A percentile compares a stretch with the other conserved stretches of the same genome.
Conservation (phyloP, 2,113 vertebrate genomes). For the Gambusia holbrooki region DNA sequence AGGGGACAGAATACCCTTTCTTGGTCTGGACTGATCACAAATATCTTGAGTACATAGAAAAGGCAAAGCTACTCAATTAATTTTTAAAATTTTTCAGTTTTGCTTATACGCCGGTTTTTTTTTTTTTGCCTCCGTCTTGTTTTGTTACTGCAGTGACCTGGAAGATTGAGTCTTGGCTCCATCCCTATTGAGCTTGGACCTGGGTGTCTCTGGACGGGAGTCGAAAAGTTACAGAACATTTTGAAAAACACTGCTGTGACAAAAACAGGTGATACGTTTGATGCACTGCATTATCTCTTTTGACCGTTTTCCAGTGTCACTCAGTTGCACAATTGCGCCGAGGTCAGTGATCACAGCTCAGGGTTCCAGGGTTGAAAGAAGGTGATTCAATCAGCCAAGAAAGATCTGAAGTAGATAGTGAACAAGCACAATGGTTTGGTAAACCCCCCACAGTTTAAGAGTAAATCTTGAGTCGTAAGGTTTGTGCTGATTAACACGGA, state of each 20-base stretch:
- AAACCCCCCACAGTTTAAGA: slow-evolving; percentile 21
- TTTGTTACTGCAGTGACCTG: too few relatives aligned
- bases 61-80: neutral
- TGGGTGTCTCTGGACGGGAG: neutral
- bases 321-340: neutral
- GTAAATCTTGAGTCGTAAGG: slow-evolving; percentile 18
- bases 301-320: slow-evolving; percentile 15
- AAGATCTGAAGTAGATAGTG: neutral
- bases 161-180: too few relatives aligned
- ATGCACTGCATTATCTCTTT: slow-evolving; percentile 6
- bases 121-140: too few relatives aligned
- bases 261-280: slow-evolving; percentile 2
- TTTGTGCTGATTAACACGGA: slow-evolving; percentile 64
- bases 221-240: neutral
- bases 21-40: neutral
- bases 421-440: neutral
- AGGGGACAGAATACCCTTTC: neutral
- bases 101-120: too few relatives aligned
- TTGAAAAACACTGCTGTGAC: neutral
- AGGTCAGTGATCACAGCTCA: slow-evolving; percentile 5
- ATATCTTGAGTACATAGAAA: neutral
- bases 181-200: neutral
- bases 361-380: neutral
- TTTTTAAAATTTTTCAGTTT: too few relatives aligned
- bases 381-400: slow-evolving; percentile 18